Evolutionary conservation across 2,797 vertebrate species (phyloP).

Genomic region (Acanthurus lineatus): DNA sequence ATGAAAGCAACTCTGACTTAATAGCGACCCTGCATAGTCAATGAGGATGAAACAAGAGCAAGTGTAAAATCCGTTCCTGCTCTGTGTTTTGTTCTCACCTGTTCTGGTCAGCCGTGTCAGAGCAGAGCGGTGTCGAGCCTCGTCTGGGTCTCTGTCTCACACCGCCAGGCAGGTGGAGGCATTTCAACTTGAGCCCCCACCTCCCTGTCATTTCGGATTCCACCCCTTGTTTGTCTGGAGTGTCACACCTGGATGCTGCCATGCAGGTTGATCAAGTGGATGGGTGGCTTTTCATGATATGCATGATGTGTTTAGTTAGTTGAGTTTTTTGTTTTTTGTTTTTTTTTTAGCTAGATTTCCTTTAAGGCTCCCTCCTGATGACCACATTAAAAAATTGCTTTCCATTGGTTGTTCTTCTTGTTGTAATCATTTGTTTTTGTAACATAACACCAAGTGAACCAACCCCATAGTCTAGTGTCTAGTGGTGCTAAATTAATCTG

Average conservation of each 20-base stretch:
- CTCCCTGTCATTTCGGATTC: conserved; percentile 34
- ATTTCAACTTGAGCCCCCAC: conserved; percentile 36
- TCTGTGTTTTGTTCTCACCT: conserved; percentile 63
- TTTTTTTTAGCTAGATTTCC: background rate
- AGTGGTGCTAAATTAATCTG: background rate
- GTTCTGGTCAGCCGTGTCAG: conserved; percentile 38
- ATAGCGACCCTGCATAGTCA: conserved; percentile 50
- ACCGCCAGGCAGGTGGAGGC: conserved; percentile 6
- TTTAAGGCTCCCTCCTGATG: background rate
- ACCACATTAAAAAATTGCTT: background rate
- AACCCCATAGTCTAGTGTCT: background rate
- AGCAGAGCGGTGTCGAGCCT: conserved; percentile 12
- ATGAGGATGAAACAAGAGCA: conserved; percentile 17
- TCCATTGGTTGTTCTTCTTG: background rate
- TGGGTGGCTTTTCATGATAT: conserved; percentile 3
- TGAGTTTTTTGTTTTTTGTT: conserved; percentile 14
- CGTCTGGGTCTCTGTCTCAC: conserved; percentile 8
- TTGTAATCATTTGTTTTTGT: background rate
- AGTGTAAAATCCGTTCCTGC: conserved; percentile 4
- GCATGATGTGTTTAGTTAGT: conserved; percentile 3
- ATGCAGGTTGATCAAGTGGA: conserved; percentile 34
- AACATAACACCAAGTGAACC: conserved; percentile 5
- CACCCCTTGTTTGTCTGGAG: conserved; percentile 30
- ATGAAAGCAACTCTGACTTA: conserved; percentile 58
- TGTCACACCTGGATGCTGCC: conserved; percentile 39